phyloP scores from a whole-genome alignment of 2,797 vertebrate species.

The Tangara arthus region DNA sequence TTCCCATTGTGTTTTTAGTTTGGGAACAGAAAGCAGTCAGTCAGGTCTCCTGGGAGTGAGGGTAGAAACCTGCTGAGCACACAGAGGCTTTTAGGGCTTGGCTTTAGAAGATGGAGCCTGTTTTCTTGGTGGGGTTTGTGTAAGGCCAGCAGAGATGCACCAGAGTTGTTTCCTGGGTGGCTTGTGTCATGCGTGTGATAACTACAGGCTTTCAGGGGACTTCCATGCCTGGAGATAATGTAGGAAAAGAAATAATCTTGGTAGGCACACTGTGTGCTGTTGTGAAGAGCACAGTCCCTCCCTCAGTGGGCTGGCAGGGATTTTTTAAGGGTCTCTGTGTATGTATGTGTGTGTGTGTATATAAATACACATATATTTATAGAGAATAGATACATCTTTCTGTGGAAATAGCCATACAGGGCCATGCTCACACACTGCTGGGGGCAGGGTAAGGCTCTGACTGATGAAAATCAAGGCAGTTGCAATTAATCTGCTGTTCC shows the following conservation, averaged over 20 bases:
- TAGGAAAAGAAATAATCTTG: neutral
- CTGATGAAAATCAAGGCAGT: neutral
- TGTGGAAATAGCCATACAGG: neutral
- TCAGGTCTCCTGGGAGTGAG: neutral
- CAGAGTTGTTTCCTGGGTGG: neutral
- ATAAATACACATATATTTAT: neutral
- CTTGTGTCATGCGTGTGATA: neutral
- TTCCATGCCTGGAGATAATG: neutral
- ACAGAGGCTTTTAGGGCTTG: neutral
- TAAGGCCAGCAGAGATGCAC: neutral
- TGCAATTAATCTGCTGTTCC: neutral
- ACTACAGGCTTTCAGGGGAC: neutral
- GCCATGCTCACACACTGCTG: neutral
- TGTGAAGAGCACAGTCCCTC: neutral
- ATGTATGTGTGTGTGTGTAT: fast-evolving
- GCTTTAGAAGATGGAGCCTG: neutral
- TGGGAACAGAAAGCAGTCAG: conserved; percentile 43
- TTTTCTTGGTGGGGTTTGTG: neutral
- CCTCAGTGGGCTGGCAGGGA: neutral
- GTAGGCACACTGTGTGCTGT: neutral
- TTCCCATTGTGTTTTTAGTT: conserved; percentile 48
- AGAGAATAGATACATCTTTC: neutral
- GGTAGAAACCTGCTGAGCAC: neutral
- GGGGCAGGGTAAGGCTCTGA: neutral
- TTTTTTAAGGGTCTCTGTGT: neutral